Evolutionary conservation across 2,888 invertebrate genomes (phyloP), one percentile per base, ranked within the genome.

Genomic region (Standfussiana lucernea): DNA sequence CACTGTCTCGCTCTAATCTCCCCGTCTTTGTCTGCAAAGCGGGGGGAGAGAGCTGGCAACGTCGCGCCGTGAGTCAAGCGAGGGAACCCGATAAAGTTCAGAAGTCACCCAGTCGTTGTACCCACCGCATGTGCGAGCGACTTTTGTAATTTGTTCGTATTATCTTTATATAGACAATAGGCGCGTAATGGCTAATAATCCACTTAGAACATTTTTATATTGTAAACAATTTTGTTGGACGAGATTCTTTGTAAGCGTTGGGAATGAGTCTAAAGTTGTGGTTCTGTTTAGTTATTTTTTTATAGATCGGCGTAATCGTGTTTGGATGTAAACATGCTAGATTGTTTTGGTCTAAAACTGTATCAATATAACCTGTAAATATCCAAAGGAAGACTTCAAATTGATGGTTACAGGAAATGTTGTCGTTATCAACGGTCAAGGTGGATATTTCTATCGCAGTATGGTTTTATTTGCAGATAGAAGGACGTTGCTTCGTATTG

Each of bases 1-100:
- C 59, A 45, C 77, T 69, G 50, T 90, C 91, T 84, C 91, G 37
- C 69, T 89, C 90, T 70, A 84, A 83, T 89, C 67, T 67, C 32
- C 6, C 77, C 65, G 69, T 91, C 90, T 83, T 90, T 75, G 71
- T 91, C 92, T 75, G 61, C 84, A 80, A 86, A 85, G 86, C 90
- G 91, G 93, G 94, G 93, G 93, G 91, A 90, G 90, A 87, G 90
- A 80, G 82, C 88, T 92, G 94, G 94, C 95, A 95, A 93, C 95
- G 92, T 87, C 90, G 94, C 94, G 67, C 61, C 73, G 76, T 88
- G 83, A 88, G 78, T 89, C 89, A 84, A 83, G 77, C 82, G 45
- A 66, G 71, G 67, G 79, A 86, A 90, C 61, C 65, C 84, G 77
- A 59, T 80, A 68, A 84, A 83, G 87, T 89, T 90, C 70, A 84